These are phyloP conservation scores for Simalia tracyae DNA, from an alignment of 2,797 vertebrate species.

Conservation along the genomic window DNA sequence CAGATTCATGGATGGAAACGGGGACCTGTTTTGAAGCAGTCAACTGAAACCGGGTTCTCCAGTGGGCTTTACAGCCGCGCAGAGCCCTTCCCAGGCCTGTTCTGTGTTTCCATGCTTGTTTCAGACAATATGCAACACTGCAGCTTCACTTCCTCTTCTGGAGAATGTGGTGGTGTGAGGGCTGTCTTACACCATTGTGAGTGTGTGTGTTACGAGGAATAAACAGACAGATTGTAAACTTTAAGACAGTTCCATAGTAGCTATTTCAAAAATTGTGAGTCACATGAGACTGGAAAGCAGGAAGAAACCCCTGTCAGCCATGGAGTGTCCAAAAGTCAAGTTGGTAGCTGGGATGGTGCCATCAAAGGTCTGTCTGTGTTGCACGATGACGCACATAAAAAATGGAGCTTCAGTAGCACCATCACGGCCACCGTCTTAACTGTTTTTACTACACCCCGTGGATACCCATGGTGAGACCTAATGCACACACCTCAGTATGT, in stretches of 20 bases:
- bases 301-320: constrained; percentile 39
- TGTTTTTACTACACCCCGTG: neutral
- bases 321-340: neutral
- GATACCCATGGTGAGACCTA: constrained; percentile 62
- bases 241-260: neutral
- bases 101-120: neutral
- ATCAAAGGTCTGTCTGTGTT: neutral
- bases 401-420: neutral
- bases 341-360: neutral
- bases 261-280: constrained; percentile 45
- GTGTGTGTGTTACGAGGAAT: neutral
- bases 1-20: neutral
- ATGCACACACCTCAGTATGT: constrained; percentile 51
- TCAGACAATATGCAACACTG: neutral
- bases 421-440: neutral
- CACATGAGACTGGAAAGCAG: constrained; percentile 53
- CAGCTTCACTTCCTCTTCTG: neutral
- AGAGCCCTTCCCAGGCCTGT: neutral
- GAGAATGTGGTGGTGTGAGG: neutral
- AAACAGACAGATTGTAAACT: neutral
- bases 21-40: neutral
- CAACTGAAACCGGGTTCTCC: neutral
- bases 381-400: neutral
- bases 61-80: neutral
- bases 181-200: neutral